These are phyloP conservation scores for Stichopus chloronotus DNA, from an alignment of 35 echinoderm and acorn worm genomes.

Conservation along the genomic window DNA sequence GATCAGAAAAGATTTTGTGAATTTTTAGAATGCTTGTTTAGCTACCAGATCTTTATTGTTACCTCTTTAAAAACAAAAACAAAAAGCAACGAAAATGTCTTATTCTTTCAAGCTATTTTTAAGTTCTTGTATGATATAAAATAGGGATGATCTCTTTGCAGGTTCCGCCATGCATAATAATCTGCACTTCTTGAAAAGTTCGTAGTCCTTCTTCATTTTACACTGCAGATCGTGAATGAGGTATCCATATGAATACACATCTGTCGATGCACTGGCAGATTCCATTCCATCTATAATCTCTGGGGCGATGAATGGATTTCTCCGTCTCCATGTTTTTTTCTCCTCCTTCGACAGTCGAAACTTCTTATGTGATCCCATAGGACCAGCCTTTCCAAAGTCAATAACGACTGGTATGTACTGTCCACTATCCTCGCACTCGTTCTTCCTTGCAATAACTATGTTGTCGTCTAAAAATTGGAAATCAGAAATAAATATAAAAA, in stretches of 20 bases:
- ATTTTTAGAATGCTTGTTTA: background rate
- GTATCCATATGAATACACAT: conserved; percentile 15
- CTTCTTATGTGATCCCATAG: background rate
- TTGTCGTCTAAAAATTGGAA: too few species aligned
- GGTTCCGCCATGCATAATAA: conserved; percentile 19
- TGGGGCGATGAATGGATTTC: background rate
- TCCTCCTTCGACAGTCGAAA: conserved; percentile 7
- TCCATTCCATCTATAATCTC: conserved; percentile 3
- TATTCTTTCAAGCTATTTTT: background rate
- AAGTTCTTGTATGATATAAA: conserved; percentile 31
- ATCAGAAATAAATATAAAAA: too few species aligned
- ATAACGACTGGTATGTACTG: background rate
- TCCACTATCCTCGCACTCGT: background rate
- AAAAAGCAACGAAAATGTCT: background rate
- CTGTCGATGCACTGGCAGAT: conserved; percentile 11
- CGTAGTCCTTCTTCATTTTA: background rate
- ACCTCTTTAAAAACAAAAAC: background rate
- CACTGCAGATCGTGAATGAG: background rate
- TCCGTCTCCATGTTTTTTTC: conserved; percentile 5
- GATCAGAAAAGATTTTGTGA: conserved; percentile 25
- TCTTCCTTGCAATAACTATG: too few species aligned
- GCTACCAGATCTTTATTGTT: background rate
- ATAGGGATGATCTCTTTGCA: conserved; percentile 15
- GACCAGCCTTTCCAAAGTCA: conserved; percentile 16
- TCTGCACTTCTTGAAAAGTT: background rate